phyloP scores from a whole-genome alignment of 2,113 vertebrate genomes.

The Isurus oxyrinchus region DNA sequence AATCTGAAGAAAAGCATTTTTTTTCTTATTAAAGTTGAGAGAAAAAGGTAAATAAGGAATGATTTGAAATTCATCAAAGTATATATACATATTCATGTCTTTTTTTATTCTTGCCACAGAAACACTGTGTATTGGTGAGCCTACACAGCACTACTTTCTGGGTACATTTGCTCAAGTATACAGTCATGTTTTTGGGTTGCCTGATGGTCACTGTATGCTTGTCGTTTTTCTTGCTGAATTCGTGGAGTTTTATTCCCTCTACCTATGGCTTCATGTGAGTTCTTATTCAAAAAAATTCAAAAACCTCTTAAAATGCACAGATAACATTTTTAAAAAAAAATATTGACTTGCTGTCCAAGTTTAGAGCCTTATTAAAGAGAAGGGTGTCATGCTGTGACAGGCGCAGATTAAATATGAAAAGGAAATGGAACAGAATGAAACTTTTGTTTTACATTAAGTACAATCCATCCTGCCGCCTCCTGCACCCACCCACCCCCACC shows the following conservation, averaged over 20 bases:
- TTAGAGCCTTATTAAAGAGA: not conserved
- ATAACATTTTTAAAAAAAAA: not conserved
- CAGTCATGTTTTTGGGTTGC: constrained; percentile 80
- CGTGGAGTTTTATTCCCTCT: constrained; percentile 90
- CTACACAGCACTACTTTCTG: constrained; percentile 72
- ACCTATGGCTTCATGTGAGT: constrained; percentile 97
- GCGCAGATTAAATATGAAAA: not conserved
- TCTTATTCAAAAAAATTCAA: not conserved
- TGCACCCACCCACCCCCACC: too few relatives aligned
- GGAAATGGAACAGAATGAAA: not conserved
- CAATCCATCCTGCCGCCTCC: too few relatives aligned
- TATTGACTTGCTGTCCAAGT: not conserved
- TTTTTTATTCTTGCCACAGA: constrained; percentile 55
- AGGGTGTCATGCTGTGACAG: not conserved
- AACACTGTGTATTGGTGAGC: constrained; percentile 82
- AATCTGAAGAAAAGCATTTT: not conserved
- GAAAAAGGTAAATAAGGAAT: not conserved
- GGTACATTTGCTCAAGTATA: constrained; percentile 76
- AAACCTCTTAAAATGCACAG: not conserved
- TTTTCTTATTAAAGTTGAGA: not conserved
- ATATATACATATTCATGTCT: not conserved
- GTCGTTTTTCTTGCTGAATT: constrained; percentile 93
- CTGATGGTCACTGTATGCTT: constrained; percentile 77
- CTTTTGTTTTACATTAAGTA: not conserved
- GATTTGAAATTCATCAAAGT: not conserved